Evolutionary conservation across 2,888 invertebrate genomes (phyloP).

Genomic region (Gymnosoma rotundatum): DNA sequence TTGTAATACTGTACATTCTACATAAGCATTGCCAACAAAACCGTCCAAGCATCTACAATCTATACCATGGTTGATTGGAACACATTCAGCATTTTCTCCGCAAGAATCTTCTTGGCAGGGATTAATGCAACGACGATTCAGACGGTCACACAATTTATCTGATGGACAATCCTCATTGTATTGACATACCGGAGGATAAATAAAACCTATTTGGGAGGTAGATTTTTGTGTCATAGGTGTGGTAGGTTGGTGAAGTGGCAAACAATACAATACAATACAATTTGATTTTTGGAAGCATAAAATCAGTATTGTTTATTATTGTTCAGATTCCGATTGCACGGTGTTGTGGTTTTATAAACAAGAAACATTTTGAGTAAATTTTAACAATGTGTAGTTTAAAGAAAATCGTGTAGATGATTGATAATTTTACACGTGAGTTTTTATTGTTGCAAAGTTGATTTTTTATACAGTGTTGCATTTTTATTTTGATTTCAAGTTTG

Average conservation of each 20-base stretch:
- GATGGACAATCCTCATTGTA: constrained; percentile 96
- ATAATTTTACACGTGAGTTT: constrained; percentile 56
- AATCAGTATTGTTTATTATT: constrained; percentile 34
- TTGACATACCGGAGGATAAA: constrained; percentile 88
- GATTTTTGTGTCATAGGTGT: constrained; percentile 25
- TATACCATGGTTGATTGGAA: constrained; percentile 89
- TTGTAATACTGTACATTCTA: constrained; percentile 86
- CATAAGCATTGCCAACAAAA: constrained; percentile 89
- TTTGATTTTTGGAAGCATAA: constrained; percentile 41
- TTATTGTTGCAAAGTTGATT: constrained; percentile 69
- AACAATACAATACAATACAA: not conserved
- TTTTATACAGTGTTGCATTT: constrained; percentile 78
- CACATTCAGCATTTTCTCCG: constrained; percentile 91
- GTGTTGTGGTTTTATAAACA: constrained; percentile 28
- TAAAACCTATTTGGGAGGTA: constrained; percentile 78
- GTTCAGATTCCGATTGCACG: constrained; percentile 33
- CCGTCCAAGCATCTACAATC: constrained; percentile 90
- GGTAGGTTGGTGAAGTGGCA: constrained; percentile 49
- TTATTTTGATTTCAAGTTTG: constrained; percentile 42
- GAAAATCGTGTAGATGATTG: constrained; percentile 34
- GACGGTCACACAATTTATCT: constrained; percentile 91
- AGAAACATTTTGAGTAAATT: constrained; percentile 33
- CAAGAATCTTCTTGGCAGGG: constrained; percentile 91
- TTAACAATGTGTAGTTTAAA: constrained; percentile 37
- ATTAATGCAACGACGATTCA: constrained; percentile 92